A percentile compares a stretch with the other conserved stretches of the same genome.
These are phyloP conservation scores for Heliconius congener DNA, from an alignment of 1,140 invertebrate species.

Conservation along the genomic window DNA sequence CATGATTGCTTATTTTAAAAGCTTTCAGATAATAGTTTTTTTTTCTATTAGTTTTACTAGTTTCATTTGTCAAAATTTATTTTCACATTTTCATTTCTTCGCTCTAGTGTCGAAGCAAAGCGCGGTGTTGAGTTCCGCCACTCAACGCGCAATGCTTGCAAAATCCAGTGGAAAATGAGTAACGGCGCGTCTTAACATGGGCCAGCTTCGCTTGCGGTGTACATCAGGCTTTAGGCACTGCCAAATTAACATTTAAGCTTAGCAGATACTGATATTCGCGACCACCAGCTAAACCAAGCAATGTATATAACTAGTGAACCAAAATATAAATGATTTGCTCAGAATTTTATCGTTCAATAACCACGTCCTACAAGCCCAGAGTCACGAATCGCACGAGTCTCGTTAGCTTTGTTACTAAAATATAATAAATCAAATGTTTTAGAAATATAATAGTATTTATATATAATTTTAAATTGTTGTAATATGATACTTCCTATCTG, in stretches of 20 bases:
- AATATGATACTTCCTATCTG: no score
- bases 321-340: background rate
- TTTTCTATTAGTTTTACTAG: background rate
- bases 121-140: background rate
- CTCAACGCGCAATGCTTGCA: background rate
- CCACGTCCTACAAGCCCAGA: background rate
- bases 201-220: no score
- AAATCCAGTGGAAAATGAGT: background rate
- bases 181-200: background rate
- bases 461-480: background rate
- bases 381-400: background rate
- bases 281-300: background rate
- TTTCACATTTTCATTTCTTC: background rate
- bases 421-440: background rate
- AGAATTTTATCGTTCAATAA: background rate
- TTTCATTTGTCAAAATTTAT: background rate
- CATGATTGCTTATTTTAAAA: conserved; percentile 1
- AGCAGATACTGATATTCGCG: background rate
- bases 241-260: no score
- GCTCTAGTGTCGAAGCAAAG: background rate
- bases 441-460: background rate
- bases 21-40: background rate
- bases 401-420: background rate
- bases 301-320: background rate
- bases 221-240: no score